Evolutionary conservation across 2,888 invertebrate species (phyloP), one percentile per base, ranked within the genome.

Genomic region (Tethea ocularis): DNA sequence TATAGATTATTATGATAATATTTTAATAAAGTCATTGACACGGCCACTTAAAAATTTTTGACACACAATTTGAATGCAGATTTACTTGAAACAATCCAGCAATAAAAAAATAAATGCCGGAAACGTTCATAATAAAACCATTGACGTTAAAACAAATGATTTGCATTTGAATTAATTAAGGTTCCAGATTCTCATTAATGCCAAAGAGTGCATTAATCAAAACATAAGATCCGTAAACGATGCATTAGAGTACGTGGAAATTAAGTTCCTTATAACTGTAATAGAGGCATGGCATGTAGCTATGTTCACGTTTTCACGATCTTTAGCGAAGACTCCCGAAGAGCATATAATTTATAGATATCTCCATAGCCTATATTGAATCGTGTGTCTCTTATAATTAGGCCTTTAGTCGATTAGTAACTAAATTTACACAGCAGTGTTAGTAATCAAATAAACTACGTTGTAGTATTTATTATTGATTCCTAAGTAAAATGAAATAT

Each of bases 31-130:
- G 46, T 20, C 46, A 46, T 1, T 46, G 46, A 46, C 46, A 20
- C 20, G 46, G 46, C 3, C 46, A 46, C n/a, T 46, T 20, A 46
- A 20, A 15, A 5, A n/a, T 41, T 46, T 46, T 46, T 46, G 46
- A 46, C 46, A 46, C 46, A 46, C 46, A 46, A 20, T 46, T 46
- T 46, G 46, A 46, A 46, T 46, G 46, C 20, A 46, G 46, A 46
- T 46, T 46, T 10, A 20, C 1, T 46, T 46, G 20, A 46, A 46
- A 46, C 46, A 46, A 46, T 46, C 46, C 46, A 46, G 41, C 46
- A 20, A 46, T 46, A 46, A 46, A 46, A 10, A n/a, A 17, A n/a
- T 41, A 3, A 2, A 20, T n/a, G 20, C 17, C 46, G 46, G 46
- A 46, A 46, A 46, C n/a, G 41, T 17, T 46, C 8, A 46, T 46